Evolutionary conservation across 2,888 invertebrate genomes (phyloP), one percentile per base, ranked within the genome.

Genomic region (Heliconius ethilla): DNA sequence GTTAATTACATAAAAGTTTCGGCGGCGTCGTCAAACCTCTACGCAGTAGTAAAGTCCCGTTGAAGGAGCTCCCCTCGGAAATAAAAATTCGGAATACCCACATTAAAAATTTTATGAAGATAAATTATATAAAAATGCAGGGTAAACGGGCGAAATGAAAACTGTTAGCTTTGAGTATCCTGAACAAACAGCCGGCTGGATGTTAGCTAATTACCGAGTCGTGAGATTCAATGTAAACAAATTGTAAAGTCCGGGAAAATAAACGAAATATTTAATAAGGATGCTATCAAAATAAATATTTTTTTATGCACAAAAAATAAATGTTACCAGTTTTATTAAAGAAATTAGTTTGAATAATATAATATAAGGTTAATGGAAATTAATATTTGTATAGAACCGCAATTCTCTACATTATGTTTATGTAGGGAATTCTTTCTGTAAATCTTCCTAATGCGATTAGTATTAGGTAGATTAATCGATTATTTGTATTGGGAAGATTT

Each of bases 131-230:
- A 76, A 81, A 82, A 80, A 77, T 75, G 76, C 76, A 73, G 76
- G 65, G 70, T 74, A 81, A 81, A 75, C 77, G 76, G 67, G 78
- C 70, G 76, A 78, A 81, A 82, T 82, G 79, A 77, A 81, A 83
- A 81, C 69, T 81, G 77, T 81, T 82, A 80, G 80, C 79, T 80
- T 79, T 80, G 76, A 76, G 65, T 75, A 75, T 70, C 77, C 78
- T 70, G 82, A 85, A 85, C 85, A 86, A 87, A 89, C 87, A 86
- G 79, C 80, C 72, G 79, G 79, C 78, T 78, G 79, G 82, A 84
- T 84, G 85, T 87, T 86, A 83, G 85, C 84, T 87, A 87, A 89
- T 89, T 89, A 87, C 86, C 81, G 83, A 83, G 81, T 84, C 86
- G 83, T 87, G 87, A 87, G 86, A 89, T 84, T 85, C 82, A 85